Conservation (phyloP, 92 coral and sea anemone genomes). For the Metridium senile region DNA sequence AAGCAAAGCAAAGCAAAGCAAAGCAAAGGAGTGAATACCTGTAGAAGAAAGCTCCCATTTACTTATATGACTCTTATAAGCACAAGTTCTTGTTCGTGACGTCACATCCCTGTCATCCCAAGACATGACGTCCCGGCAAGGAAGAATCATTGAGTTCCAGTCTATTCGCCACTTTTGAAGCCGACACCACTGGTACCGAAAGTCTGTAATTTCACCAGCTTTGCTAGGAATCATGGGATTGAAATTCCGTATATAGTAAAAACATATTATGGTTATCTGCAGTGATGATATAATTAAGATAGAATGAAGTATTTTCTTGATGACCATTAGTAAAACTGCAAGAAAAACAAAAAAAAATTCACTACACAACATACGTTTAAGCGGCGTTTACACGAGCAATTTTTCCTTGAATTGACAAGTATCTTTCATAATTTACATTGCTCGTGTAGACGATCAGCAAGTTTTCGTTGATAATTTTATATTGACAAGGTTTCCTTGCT, state of each 20-base stretch:
- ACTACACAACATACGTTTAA: too few relatives aligned
- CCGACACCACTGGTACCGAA: constrained; percentile 62
- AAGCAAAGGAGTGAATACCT: too few relatives aligned
- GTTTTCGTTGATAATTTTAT: too few relatives aligned
- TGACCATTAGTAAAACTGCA: background rate
- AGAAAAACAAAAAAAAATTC: too few relatives aligned
- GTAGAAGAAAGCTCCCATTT: constrained; percentile 66
- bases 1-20: too few relatives aligned
- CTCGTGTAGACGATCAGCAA: too few relatives aligned
- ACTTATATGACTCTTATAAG: constrained; percentile 52
- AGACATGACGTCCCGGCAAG: constrained; percentile 61
- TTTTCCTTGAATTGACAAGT: too few relatives aligned
- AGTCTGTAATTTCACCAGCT: background rate
- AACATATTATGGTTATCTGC: background rate
- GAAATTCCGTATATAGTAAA: background rate
- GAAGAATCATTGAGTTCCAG: constrained; percentile 62
- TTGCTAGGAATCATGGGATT: background rate
- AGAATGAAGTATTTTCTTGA: background rate
- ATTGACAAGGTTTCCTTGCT: too few relatives aligned
- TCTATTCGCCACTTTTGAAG: constrained; percentile 82
- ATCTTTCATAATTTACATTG: too few relatives aligned
- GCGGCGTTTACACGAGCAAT: too few relatives aligned
- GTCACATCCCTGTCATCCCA: constrained; percentile 65
- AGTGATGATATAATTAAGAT: background rate
- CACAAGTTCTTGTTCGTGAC: constrained; percentile 53